Percentiles rank a stretch among this genome's conserved stretches.
phyloP scores from a whole-genome alignment of 1,140 invertebrate genomes.

The Euschistus heros region DNA sequence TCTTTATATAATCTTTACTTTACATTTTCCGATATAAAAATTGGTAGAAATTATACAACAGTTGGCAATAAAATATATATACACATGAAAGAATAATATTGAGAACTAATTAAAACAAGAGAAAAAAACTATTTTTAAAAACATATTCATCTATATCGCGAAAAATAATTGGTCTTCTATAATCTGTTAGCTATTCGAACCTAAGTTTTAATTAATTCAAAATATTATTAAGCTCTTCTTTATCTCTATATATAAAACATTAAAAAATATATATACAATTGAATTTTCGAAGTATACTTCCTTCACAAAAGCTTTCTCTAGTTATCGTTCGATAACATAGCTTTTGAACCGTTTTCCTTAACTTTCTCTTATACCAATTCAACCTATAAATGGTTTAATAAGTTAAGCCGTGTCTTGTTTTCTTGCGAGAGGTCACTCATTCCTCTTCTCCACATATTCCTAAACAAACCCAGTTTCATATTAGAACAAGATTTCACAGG shows the following conservation, averaged over 20 bases:
- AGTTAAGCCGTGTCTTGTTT: conserved; percentile 17
- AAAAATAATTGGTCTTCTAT: not conserved
- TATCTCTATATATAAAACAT: conserved; percentile 8
- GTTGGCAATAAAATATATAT: conserved; percentile 6
- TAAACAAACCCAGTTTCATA: conserved; percentile 3
- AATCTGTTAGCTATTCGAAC: not conserved
- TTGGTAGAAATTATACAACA: conserved; percentile 11
- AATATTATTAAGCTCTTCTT: conserved; percentile 15
- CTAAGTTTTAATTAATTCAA: conserved; percentile 15
- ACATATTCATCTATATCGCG: not conserved
- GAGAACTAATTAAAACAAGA: conserved; percentile 12
- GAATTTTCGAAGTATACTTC: conserved; percentile 3
- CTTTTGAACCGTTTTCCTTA: no score
- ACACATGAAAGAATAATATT: conserved; percentile 1
- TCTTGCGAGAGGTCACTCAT: conserved; percentile 5
- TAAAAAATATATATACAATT: conserved; percentile 15
- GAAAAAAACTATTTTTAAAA: no score
- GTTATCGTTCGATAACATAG: no score
- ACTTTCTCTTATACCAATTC: no score
- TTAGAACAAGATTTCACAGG: not conserved
- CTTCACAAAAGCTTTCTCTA: not conserved
- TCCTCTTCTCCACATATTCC: conserved; percentile 11
- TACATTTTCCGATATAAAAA: conserved; percentile 11
- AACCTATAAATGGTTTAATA: not conserved
- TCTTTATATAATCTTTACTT: conserved; percentile 5